phyloP scores from a whole-genome alignment of 2,797 vertebrate species.

The Gymnoscopelus microlampas region DNA sequence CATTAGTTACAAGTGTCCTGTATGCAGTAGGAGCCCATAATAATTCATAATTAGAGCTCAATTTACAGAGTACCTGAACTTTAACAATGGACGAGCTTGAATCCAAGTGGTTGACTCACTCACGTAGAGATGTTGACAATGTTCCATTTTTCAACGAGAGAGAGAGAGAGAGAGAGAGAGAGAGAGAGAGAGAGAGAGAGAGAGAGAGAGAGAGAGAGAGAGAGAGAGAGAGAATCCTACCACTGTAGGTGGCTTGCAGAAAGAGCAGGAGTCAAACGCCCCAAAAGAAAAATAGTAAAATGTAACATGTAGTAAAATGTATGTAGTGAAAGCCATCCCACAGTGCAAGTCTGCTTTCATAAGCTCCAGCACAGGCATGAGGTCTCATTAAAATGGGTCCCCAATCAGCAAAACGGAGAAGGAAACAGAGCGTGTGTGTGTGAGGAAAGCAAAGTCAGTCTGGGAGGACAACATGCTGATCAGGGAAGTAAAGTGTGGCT shows the following conservation, averaged over 20 bases:
- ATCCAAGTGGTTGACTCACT: conserved; percentile 35
- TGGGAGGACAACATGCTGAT: conserved; percentile 72
- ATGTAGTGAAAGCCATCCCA: conserved; percentile 29
- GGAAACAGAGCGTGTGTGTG: not conserved
- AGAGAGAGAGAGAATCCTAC: too few species aligned
- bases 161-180: too few species aligned
- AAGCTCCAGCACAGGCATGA: conserved; percentile 18
- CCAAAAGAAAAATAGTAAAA: conserved; percentile 7
- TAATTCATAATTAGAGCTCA: conserved; percentile 29
- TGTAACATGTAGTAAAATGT: too few species aligned
- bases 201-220: too few species aligned
- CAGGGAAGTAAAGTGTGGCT: conserved; percentile 73
- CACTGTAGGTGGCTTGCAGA: too few species aligned
- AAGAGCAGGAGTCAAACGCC: conserved; percentile 25
- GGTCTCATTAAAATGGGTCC: conserved; percentile 36
- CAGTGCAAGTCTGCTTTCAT: conserved; percentile 4
- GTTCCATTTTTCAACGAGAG: too few species aligned
- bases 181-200: too few species aligned
- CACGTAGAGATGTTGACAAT: not conserved
- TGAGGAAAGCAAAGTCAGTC: too few species aligned
- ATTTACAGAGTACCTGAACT: conserved; percentile 3
- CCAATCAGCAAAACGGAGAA: conserved; percentile 43
- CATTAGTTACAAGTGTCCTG: conserved; percentile 3
- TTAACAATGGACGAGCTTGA: conserved; percentile 45
- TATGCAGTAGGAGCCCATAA: conserved; percentile 11